Evolutionary conservation across 2,113 vertebrate genomes (phyloP), one percentile per base, ranked within the genome.

Genomic region (Pelusios castaneus): DNA sequence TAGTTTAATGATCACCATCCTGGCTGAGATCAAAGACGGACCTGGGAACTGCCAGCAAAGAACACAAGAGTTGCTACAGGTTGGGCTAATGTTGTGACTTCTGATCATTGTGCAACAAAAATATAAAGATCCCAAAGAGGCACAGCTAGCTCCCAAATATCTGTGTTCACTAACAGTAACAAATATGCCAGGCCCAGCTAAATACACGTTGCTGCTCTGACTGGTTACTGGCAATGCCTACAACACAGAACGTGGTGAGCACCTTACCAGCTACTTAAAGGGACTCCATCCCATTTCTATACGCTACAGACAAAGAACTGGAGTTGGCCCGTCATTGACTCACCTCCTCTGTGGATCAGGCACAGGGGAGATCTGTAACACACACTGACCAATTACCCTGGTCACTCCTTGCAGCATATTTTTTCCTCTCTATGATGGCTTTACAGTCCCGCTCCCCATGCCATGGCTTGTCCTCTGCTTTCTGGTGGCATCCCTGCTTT

Each of bases 341-440:
- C 52, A 8, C 1, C 14, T 0, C 54, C 58, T 63, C 12, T 34
- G 31, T 21, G 45, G 52, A 13, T 29, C 70, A 60, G 17, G 58
- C 73, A 0, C 1, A 25, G n/a, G 45, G 49, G 43, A 5, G 54
- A 7, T 8, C 0, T 12, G 21, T 0, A 3, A 58, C 73, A 63
- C 16, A 43, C 0, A 14, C 34, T 25, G 73, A 1, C 6, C 34
- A 70, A 43, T 51, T 19, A 3, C 2, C 67, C 5, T 79, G 54
- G 10, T 6, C 34, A 2, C 55, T 45, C 31, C 76, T 19, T 6
- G 38, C 27, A 82, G n/a, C 19, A 8, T 47, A 38, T 19, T 67
- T 34, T 43, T 55, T 76, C 24, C 63, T 19, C 47, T 34, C 79
- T 70, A 12, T 8, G 56, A 54, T 10, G 56, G 25, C 45, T 92